Conservation (phyloP, 2,888 invertebrate species). For the Brachypalpus laphriformis region DNA sequence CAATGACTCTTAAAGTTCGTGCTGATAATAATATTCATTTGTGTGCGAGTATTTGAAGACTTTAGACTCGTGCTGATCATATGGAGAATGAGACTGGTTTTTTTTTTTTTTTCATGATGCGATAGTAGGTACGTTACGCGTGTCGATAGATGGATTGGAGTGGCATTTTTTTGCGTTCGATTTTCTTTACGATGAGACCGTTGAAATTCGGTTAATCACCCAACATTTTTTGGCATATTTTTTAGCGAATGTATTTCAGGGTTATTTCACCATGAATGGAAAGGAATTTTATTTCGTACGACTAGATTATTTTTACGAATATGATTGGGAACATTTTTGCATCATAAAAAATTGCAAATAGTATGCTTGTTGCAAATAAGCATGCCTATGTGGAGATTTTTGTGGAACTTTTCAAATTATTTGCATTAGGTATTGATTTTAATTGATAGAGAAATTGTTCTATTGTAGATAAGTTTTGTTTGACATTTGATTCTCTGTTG, state of each 20-base stretch:
- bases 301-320: not conserved
- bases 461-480: no score
- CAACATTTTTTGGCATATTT: no score
- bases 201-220: conserved; percentile 36
- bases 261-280: conserved; percentile 25
- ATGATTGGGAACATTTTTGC: not conserved
- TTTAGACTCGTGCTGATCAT: conserved; percentile 35
- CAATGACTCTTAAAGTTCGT: not conserved
- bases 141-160: not conserved
- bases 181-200: not conserved
- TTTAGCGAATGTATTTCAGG: conserved; percentile 31
- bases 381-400: no score
- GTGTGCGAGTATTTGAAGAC: conserved; percentile 12
- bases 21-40: conserved; percentile 5
- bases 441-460: no score
- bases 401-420: no score
- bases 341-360: not conserved
- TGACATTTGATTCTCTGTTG: no score
- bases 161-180: not conserved
- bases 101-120: not conserved
- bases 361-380: no score
- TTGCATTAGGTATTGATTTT: no score
- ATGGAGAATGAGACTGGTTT: not conserved
- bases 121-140: not conserved
- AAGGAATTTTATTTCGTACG: not conserved